A percentile compares a stretch with the other conserved stretches of the same genome.
Conservation (phyloP, 1,140 invertebrate species). For the Capitella teleta region DNA sequence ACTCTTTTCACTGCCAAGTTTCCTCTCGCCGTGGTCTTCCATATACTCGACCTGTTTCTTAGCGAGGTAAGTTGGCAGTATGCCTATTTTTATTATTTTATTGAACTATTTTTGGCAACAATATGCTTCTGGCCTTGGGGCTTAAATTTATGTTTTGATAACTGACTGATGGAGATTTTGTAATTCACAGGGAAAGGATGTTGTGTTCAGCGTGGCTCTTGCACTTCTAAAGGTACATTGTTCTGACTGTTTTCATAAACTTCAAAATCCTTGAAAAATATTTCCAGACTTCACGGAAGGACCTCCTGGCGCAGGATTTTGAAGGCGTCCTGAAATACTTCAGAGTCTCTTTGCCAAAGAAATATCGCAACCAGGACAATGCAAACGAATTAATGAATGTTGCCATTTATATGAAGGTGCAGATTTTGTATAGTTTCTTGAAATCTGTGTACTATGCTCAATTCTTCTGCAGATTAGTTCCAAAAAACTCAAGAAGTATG, state of each 20-base stretch:
- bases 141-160: too few relatives aligned
- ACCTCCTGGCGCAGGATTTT: conserved; percentile 89
- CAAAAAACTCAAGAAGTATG: conserved; percentile 90
- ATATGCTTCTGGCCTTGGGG: too few relatives aligned
- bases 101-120: too few relatives aligned
- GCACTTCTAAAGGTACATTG: too few relatives aligned
- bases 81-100: conserved; percentile 11
- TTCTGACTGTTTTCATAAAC: too few relatives aligned
- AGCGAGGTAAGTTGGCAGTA: conserved; percentile 25
- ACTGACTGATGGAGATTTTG: too few relatives aligned
- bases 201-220: too few relatives aligned
- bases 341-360: conserved; percentile 89
- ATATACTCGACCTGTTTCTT: conserved; percentile 92
- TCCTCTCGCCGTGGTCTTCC: conserved; percentile 92
- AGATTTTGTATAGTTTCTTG: background rate
- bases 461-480: conserved; percentile 30
- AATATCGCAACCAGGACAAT: conserved; percentile 80
- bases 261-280: too few relatives aligned
- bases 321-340: conserved; percentile 87
- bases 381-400: conserved; percentile 78
- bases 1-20: conserved; percentile 97
- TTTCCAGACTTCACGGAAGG: conserved; percentile 75
- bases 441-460: background rate
- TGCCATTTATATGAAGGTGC: conserved; percentile 69
- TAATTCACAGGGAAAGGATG: too few relatives aligned